Evolutionary conservation across 2,888 invertebrate species (phyloP).

Genomic region (Coleophora deauratella): DNA sequence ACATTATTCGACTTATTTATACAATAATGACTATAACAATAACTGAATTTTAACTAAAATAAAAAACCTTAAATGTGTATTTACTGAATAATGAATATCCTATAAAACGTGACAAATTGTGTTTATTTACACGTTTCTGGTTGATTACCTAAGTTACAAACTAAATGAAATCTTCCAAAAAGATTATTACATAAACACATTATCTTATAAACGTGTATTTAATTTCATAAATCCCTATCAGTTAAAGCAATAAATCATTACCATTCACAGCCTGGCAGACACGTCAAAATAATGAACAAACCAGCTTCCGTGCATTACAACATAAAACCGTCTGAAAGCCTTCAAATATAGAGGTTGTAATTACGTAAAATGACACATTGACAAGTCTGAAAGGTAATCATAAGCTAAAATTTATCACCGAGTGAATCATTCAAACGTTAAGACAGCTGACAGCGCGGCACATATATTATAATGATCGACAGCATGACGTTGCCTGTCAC

Average conservation of each 20-base stretch:
- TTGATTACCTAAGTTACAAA: no score
- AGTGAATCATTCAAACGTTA: slow-evolving; percentile 72
- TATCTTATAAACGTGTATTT: no score
- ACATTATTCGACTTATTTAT: no score
- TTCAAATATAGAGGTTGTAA: slow-evolving; percentile 55
- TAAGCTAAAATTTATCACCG: slow-evolving; percentile 72
- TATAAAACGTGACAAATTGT: no score
- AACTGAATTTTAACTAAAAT: no score
- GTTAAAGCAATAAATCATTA: slow-evolving; percentile 54
- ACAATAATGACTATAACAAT: no score
- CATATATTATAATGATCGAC: slow-evolving; percentile 74
- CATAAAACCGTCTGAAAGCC: slow-evolving; percentile 53
- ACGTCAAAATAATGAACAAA: slow-evolving; percentile 49
- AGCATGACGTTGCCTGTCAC: slow-evolving; percentile 70
- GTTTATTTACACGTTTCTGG: no score
- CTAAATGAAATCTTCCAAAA: no score
- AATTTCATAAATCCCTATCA: slow-evolving; percentile 28
- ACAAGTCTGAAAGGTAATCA: slow-evolving; percentile 72
- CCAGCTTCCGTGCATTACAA: slow-evolving; percentile 48
- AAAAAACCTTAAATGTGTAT: no score
- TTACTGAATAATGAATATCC: no score
- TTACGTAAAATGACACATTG: slow-evolving; percentile 71
- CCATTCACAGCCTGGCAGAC: slow-evolving; percentile 40
- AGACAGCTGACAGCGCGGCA: slow-evolving; percentile 71
- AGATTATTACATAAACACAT: no score